A percentile compares a stretch with the other conserved stretches of the same genome.
Conservation (phyloP, 2,888 invertebrate genomes). For the Tenthredo distinguenda region DNA sequence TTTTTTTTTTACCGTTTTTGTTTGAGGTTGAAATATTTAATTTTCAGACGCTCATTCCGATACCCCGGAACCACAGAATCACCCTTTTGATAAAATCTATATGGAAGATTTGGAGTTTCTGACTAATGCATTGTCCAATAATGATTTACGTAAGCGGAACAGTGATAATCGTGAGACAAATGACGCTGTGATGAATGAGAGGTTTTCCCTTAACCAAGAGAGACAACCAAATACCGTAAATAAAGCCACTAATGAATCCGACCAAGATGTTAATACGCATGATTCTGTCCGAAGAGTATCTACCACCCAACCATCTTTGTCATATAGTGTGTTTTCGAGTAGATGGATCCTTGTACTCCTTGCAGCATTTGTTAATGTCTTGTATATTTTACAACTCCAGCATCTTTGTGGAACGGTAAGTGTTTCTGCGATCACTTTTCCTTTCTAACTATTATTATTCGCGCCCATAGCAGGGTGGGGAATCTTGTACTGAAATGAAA, state of each 20-base stretch:
- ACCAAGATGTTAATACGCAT: constrained; percentile 30
- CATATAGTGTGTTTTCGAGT: constrained; percentile 57
- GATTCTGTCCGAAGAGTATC: constrained; percentile 44
- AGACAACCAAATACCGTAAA: constrained; percentile 45
- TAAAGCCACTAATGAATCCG: constrained; percentile 42
- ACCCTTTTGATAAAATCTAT: neutral
- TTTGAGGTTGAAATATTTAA: neutral
- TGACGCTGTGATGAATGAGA: neutral
- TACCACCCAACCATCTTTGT: constrained; percentile 42
- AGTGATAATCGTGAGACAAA: neutral
- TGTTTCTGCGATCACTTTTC: neutral
- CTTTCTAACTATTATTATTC: neutral
- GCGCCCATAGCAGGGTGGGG: neutral
- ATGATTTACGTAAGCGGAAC: constrained; percentile 20
- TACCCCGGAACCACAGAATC: neutral
- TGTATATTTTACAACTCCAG: constrained; percentile 65
- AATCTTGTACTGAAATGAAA: neutral
- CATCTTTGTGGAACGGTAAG: constrained; percentile 69
- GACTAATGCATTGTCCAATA: neutral
- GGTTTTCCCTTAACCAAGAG: constrained; percentile 13
- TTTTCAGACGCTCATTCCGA: constrained; percentile 28
- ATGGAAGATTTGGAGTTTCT: constrained; percentile 15
- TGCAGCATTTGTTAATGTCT: constrained; percentile 68
- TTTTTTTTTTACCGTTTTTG: neutral
- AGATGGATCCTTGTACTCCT: constrained; percentile 64